Conservation (phyloP, 2,888 invertebrate species). For the Melanchra persicariae region DNA sequence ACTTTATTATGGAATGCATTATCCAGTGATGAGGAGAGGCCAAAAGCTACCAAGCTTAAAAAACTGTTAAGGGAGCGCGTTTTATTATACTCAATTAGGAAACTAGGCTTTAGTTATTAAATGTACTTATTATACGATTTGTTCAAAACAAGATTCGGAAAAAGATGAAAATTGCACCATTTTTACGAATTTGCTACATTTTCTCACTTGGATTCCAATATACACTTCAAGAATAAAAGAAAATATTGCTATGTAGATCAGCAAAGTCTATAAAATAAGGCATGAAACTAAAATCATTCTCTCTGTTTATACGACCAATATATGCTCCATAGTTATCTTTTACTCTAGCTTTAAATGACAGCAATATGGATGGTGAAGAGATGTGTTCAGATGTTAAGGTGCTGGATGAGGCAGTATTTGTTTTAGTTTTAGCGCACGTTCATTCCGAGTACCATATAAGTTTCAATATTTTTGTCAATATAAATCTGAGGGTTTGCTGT, state of each 20-base stretch:
- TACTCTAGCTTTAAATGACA: conserved; percentile 72
- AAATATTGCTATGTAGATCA: conserved; percentile 48
- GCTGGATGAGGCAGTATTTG: conserved; percentile 47
- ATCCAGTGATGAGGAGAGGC: too few relatives aligned
- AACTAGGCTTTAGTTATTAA: too few relatives aligned
- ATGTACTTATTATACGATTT: too few relatives aligned
- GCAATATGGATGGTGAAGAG: conserved; percentile 66
- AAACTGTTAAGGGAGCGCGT: too few relatives aligned
- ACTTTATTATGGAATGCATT: too few relatives aligned
- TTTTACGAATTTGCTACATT: not conserved
- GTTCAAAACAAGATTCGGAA: too few relatives aligned
- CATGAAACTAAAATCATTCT: conserved; percentile 60
- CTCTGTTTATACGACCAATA: conserved; percentile 70
- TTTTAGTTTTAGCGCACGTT: not conserved
- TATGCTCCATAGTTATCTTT: conserved; percentile 69
- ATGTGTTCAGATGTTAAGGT: conserved; percentile 29
- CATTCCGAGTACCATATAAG: too few relatives aligned
- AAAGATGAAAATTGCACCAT: too few relatives aligned
- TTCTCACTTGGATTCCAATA: conserved; percentile 1
- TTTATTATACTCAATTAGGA: too few relatives aligned
- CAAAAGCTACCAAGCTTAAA: too few relatives aligned
- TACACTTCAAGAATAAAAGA: conserved; percentile 12
- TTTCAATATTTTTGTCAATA: too few relatives aligned
- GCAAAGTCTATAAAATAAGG: conserved; percentile 36
- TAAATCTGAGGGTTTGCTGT: too few relatives aligned